Evolutionary conservation across 2,113 vertebrate species (phyloP).

Genomic region (Argyrosomus japonicus): DNA sequence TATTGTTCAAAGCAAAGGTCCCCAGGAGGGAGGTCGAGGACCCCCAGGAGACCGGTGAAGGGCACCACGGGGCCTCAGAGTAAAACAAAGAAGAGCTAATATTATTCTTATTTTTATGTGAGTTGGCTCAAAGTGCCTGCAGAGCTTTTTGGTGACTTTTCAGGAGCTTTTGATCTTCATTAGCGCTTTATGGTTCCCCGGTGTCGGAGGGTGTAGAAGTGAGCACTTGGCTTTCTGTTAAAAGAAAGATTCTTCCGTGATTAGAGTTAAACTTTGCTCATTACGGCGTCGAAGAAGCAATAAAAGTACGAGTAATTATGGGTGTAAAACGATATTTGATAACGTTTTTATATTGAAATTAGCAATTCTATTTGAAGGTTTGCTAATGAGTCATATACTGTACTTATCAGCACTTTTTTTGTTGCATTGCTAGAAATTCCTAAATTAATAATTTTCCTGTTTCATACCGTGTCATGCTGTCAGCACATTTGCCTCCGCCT

Average conservation of each 20-base stretch:
- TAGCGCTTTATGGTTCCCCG: background rate
- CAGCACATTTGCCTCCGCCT: background rate
- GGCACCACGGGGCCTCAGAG: background rate
- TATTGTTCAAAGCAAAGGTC: slow-evolving; percentile 31
- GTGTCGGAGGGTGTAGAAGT: slow-evolving; percentile 10
- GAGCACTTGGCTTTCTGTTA: background rate
- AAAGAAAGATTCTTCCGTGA: background rate
- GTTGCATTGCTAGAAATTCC: background rate
- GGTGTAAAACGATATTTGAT: background rate
- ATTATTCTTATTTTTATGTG: slow-evolving; percentile 15
- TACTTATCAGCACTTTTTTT: background rate
- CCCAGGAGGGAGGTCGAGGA: background rate
- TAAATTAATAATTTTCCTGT: background rate
- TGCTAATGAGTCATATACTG: background rate
- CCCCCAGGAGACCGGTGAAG: background rate
- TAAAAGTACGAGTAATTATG: background rate
- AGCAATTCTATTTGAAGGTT: background rate
- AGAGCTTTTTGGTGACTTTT: slow-evolving; percentile 8
- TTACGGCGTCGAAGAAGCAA: background rate
- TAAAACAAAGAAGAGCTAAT: slow-evolving; percentile 16
- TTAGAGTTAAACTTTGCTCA: background rate
- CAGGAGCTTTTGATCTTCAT: background rate
- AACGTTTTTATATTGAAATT: background rate
- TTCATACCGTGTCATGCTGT: background rate
- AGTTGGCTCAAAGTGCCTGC: slow-evolving; percentile 7